phyloP scores from a whole-genome alignment of 1,140 invertebrate species.

The Aphelenchoides fujianensis region DNA sequence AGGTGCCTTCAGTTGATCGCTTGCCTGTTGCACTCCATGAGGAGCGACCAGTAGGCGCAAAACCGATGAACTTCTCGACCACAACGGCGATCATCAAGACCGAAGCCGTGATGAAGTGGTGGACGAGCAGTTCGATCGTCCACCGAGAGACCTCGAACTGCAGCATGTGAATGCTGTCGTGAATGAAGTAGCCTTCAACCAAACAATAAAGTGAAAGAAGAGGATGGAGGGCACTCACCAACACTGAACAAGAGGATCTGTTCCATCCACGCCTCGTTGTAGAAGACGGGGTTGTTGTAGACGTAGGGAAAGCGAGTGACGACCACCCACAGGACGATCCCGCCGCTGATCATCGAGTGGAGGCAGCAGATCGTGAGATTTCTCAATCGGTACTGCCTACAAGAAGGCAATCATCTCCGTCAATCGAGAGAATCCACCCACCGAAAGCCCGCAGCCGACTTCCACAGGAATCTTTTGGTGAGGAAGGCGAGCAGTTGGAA shows the following conservation, averaged over 20 bases:
- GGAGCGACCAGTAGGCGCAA: conserved; percentile 37
- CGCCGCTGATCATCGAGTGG: conserved; percentile 42
- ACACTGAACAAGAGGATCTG: conserved; percentile 1
- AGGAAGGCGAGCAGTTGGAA: conserved; percentile 1
- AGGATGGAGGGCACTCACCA: background rate
- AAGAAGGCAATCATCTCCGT: background rate
- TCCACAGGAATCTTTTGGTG: background rate
- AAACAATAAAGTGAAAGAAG: too few species aligned
- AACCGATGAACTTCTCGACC: conserved; percentile 33
- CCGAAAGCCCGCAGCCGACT: conserved; percentile 30
- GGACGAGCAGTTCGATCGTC: conserved; percentile 42
- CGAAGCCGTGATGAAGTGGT: conserved; percentile 37
- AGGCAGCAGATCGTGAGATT: conserved; percentile 43
- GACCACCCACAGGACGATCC: conserved; percentile 27
- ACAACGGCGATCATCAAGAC: conserved; percentile 32
- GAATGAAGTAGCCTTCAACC: conserved; percentile 50
- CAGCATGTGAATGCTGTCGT: conserved; percentile 51
- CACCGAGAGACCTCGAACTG: conserved; percentile 46
- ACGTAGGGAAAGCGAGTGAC: conserved; percentile 25
- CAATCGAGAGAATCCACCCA: conserved; percentile 19
- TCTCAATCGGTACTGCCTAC: conserved; percentile 49
- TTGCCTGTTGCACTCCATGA: conserved; percentile 51
- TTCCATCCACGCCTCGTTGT: background rate
- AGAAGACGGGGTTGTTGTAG: conserved; percentile 10
- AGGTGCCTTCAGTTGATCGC: conserved; percentile 1